A percentile compares a stretch with the other conserved stretches of the same genome.
Evolutionary conservation across 2,888 invertebrate species (phyloP).

Genomic region (Drosophila emarginata): DNA sequence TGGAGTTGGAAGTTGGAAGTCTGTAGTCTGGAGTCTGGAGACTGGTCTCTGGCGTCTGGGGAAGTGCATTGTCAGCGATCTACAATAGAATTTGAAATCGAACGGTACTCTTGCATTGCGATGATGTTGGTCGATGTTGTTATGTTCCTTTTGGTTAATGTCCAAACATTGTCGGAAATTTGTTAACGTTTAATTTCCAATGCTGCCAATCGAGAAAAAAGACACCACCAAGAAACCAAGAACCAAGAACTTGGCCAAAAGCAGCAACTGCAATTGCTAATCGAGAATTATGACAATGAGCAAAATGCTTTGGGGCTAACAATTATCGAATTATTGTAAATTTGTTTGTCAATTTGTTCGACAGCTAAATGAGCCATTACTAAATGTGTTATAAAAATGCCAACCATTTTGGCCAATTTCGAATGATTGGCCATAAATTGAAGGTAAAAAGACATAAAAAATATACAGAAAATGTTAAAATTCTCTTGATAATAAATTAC

Average conservation of each 20-base stretch:
- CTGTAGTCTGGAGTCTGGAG: background rate
- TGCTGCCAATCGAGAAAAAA: slow-evolving; percentile 66
- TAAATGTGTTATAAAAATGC: background rate
- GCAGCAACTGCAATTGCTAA: slow-evolving; percentile 46
- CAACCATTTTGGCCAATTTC: too few species aligned
- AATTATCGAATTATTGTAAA: slow-evolving; percentile 58
- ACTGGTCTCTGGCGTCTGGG: slow-evolving; percentile 20
- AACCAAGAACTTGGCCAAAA: slow-evolving; percentile 66
- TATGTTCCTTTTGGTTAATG: slow-evolving; percentile 58
- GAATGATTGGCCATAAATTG: background rate
- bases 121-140: slow-evolving; percentile 34
- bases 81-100: slow-evolving; percentile 61
- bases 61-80: background rate
- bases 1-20: slow-evolving; percentile 16
- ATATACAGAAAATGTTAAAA: background rate
- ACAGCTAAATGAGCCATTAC: slow-evolving; percentile 25
- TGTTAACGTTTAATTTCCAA: slow-evolving; percentile 73
- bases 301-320: slow-evolving; percentile 54
- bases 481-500: slow-evolving; percentile 2
- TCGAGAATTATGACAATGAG: slow-evolving; percentile 73
- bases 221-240: slow-evolving; percentile 28
- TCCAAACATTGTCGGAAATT: slow-evolving; percentile 77
- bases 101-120: slow-evolving; percentile 65
- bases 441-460: background rate
- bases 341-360: slow-evolving; percentile 76